phyloP scores from a whole-genome alignment of 2,797 vertebrate genomes.

The Dendrocincla tyrannina region DNA sequence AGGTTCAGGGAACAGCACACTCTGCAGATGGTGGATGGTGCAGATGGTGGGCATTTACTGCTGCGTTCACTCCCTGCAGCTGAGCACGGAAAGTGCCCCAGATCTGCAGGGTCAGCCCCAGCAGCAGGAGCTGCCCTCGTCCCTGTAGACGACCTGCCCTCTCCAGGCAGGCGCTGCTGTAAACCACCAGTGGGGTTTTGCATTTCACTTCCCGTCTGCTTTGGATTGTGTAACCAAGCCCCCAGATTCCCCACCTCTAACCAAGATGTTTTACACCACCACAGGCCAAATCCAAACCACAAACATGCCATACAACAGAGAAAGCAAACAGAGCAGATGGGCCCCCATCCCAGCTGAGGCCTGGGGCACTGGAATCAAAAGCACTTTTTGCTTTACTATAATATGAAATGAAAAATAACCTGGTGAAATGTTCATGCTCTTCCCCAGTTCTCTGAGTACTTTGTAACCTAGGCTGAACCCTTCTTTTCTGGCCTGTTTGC shows the following conservation, averaged over 20 bases:
- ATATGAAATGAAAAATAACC: not conserved
- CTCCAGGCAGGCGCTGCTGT: not conserved
- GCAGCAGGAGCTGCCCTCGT: not conserved
- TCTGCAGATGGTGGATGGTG: not conserved
- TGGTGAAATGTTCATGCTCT: not conserved
- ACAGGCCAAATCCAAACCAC: not conserved
- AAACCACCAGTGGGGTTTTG: not conserved
- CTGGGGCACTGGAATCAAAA: not conserved
- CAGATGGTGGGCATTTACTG: not conserved
- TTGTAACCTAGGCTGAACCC: not conserved
- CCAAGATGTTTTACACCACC: not conserved
- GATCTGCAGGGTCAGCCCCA: not conserved
- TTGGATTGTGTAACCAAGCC: not conserved
- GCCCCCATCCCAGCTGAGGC: not conserved
- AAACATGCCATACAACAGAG: not conserved
- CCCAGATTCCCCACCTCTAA: constrained; percentile 12
- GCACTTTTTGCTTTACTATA: not conserved
- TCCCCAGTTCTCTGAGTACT: not conserved
- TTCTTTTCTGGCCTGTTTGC: not conserved
- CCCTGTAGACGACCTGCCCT: not conserved
- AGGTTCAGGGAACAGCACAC: not conserved
- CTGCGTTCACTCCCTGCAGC: not conserved
- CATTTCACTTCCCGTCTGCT: constrained; percentile 1
- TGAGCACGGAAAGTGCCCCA: not conserved
- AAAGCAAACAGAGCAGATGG: not conserved